These are phyloP conservation scores for Eilema depressum DNA, from an alignment of 2,888 invertebrate genomes.

Conservation along the genomic window DNA sequence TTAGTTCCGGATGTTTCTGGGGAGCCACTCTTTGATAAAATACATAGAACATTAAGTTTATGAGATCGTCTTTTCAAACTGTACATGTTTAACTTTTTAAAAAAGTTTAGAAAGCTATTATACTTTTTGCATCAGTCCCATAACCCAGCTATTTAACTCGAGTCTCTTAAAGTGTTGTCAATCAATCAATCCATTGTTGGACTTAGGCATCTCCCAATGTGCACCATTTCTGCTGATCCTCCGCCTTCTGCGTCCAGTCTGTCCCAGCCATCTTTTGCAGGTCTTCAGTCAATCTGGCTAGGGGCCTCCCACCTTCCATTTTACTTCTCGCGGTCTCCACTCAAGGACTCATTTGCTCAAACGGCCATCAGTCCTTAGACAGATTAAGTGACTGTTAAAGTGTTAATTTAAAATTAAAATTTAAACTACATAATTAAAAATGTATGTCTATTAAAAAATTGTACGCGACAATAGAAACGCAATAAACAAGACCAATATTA, in stretches of 20 bases:
- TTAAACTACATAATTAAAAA: too few relatives aligned
- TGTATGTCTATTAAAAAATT: neutral
- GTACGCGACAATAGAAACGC: neutral
- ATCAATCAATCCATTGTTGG: too few relatives aligned
- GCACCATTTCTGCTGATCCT: too few relatives aligned
- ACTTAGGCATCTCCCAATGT: too few relatives aligned
- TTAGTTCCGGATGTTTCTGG: slow-evolving; percentile 58
- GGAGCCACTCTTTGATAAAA: slow-evolving; percentile 31
- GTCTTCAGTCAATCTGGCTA: too few relatives aligned
- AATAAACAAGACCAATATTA: slow-evolving; percentile 7
- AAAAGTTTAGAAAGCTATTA: neutral
- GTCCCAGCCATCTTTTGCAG: too few relatives aligned
- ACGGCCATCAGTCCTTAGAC: too few relatives aligned
- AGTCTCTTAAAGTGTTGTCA: neutral
- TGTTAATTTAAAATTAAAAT: neutral
- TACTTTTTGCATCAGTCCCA: neutral
- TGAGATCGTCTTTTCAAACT: neutral
- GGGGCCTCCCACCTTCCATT: too few relatives aligned
- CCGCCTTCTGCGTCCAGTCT: too few relatives aligned
- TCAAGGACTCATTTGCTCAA: too few relatives aligned
- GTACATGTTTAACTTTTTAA: neutral
- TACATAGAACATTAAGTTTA: neutral
- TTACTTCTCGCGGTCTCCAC: too few relatives aligned
- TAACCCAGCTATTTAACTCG: neutral
- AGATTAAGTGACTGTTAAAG: too few relatives aligned